Base-by-base conservation (phyloP, 2,113 vertebrate species). In the Triplophysa tibetana region DNA sequence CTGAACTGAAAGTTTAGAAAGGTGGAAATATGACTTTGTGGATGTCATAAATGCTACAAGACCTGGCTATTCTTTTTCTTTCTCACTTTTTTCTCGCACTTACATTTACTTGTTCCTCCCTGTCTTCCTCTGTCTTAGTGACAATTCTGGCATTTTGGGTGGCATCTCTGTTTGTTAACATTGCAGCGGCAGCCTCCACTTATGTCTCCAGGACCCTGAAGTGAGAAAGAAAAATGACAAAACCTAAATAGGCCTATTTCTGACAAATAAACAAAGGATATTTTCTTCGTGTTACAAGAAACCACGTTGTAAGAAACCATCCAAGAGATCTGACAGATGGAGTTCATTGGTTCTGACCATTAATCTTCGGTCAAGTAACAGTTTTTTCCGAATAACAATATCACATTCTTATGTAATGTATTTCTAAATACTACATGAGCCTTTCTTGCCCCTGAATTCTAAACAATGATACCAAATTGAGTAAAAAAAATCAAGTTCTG, bases 61-160 rank as follows among this genome's bases (percentile, higher is more conserved):
- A 38, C 41, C 0, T 56, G 24, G 11, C 43, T 50, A 33, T 41
- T 74, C 0, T 67, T 11, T 80, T 19, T 58, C 56, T 24, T 1
- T 38, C 17, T 69, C 17, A 54, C 24, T 16, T 19, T 17, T 9
- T 14, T 41, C 45, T 78, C 23, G 2, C 19, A 61, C n/a, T 1
- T n/a, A 54, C 26, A 23, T 26, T 50, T n/a, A 54, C 10, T 68
- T 67, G 10, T 75, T 38, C 56, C 13, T 38, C 10, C 26, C 16
- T 45, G n/a, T 70, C 41, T 58, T 6, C 19, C 43, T 74, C 29
- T 61, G 54, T 26, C 24, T 92, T 85, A 96, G 90, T 95, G 95
- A 84, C 95, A 96, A 83, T 96, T 96, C 83, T 95, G 95, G 83
- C 95, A 96, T 68, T 82, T 91, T 4, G 94, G 94, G 72, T 96